Percentiles rank a stretch among this genome's conserved stretches.
Conservation (phyloP, 1,140 invertebrate genomes). For the Homalodisca vitripennis region DNA sequence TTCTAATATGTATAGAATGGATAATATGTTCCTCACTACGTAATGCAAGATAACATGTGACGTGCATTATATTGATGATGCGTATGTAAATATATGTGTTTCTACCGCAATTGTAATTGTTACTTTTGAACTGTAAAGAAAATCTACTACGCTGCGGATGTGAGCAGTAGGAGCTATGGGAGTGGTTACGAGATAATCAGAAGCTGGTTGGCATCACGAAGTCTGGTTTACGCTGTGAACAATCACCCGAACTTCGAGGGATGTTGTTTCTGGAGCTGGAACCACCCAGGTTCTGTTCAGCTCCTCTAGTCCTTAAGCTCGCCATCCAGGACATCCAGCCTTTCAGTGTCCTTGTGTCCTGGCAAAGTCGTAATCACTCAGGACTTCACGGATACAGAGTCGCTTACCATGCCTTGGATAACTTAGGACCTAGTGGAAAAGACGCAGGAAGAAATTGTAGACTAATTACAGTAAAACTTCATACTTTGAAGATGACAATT, state of each 20-base stretch:
- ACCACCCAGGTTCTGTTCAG: slow-evolving; percentile 74
- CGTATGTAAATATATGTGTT: too few species aligned
- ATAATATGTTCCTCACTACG: too few species aligned
- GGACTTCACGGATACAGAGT: slow-evolving; percentile 83
- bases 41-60: too few species aligned
- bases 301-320: slow-evolving; percentile 74
- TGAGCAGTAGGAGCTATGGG: slow-evolving; percentile 82
- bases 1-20: too few species aligned
- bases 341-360: slow-evolving; percentile 81
- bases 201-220: slow-evolving; percentile 59
- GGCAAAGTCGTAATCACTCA: slow-evolving; percentile 86
- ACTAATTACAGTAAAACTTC: too few species aligned
- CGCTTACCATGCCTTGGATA: slow-evolving; percentile 75
- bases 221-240: slow-evolving; percentile 67
- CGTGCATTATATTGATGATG: too few species aligned
- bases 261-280: slow-evolving; percentile 72
- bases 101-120: too few species aligned
- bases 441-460: neutral
- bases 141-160: slow-evolving; percentile 82
- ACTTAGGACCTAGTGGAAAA: slow-evolving; percentile 34
- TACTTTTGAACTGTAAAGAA: too few species aligned
- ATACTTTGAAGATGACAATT: too few species aligned
- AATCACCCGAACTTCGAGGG: slow-evolving; percentile 73
- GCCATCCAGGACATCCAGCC: slow-evolving; percentile 86
- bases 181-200: slow-evolving; percentile 83